These are phyloP conservation scores for Hyles euphorbiae DNA, from an alignment of 1,140 invertebrate genomes.

Conservation along the genomic window DNA sequence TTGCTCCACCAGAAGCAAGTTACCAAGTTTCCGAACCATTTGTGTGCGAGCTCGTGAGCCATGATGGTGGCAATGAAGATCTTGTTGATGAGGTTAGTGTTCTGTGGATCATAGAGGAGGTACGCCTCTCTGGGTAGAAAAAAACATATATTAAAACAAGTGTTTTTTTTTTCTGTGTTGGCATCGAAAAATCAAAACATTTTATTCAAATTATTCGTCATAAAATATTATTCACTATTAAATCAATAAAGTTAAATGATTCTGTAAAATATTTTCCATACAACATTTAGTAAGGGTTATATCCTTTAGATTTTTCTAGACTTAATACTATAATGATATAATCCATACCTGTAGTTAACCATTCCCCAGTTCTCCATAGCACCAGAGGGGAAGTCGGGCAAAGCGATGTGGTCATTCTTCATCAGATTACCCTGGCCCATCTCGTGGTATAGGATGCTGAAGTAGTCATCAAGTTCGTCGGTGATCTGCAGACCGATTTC, in stretches of 20 bases:
- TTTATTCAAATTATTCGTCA: no score
- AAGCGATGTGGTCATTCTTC: constrained; percentile 80
- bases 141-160: background rate
- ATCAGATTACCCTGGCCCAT: constrained; percentile 66
- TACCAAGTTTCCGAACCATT: constrained; percentile 83
- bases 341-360: constrained; percentile 78
- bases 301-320: no score
- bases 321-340: no score
- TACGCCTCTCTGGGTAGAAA: constrained; percentile 76
- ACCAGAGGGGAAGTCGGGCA: constrained; percentile 84
- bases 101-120: constrained; percentile 73
- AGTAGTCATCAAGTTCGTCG: constrained; percentile 70
- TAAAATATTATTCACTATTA: no score
- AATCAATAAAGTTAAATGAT: no score
- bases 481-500: constrained; percentile 74
- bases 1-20: constrained; percentile 83
- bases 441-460: constrained; percentile 64
- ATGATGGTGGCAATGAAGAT: constrained; percentile 76
- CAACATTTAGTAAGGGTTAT: no score
- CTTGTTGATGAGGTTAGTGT: constrained; percentile 68
- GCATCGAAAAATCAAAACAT: no score
- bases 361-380: constrained; percentile 82
- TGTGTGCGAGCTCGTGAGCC: constrained; percentile 81
- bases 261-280: no score
- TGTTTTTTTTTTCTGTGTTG: no score